Evolutionary conservation across 2,113 vertebrate species (phyloP).

Genomic region (human): DNA sequence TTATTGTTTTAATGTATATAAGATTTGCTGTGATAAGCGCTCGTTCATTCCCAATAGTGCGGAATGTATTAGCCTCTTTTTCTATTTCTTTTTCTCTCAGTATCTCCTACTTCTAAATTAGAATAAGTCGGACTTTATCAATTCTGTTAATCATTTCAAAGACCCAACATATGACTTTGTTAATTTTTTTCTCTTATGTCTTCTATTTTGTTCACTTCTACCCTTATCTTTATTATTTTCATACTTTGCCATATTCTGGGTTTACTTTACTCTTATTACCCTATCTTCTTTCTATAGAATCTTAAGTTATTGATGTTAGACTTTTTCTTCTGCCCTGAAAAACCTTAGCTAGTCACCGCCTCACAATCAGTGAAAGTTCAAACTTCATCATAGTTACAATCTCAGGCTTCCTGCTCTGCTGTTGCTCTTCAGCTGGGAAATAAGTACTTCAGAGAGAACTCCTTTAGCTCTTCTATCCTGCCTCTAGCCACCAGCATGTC

Average conservation of each 20-base stretch:
- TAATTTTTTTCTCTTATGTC: neutral
- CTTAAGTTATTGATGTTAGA: neutral
- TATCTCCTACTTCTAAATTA: neutral
- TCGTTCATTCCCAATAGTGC: neutral
- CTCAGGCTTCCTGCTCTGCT: neutral
- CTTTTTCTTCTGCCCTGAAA: neutral
- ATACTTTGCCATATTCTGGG: neutral
- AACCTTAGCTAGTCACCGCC: neutral
- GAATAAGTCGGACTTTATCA: neutral
- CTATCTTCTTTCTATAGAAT: neutral
- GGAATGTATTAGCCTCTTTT: neutral
- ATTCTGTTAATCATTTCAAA: neutral
- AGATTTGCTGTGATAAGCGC: neutral
- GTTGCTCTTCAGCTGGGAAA: neutral
- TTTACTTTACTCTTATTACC: neutral
- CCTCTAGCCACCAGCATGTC: neutral
- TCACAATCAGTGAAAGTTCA: neutral
- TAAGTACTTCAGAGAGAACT: neutral
- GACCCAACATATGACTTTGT: neutral
- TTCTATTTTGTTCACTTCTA: neutral
- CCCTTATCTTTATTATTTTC: neutral
- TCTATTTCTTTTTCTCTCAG: neutral
- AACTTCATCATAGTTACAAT: neutral
- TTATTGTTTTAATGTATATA: neutral
- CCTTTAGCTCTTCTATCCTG: neutral